Base-by-base conservation (phyloP, 2,888 invertebrate genomes). In the Melieria picta region DNA sequence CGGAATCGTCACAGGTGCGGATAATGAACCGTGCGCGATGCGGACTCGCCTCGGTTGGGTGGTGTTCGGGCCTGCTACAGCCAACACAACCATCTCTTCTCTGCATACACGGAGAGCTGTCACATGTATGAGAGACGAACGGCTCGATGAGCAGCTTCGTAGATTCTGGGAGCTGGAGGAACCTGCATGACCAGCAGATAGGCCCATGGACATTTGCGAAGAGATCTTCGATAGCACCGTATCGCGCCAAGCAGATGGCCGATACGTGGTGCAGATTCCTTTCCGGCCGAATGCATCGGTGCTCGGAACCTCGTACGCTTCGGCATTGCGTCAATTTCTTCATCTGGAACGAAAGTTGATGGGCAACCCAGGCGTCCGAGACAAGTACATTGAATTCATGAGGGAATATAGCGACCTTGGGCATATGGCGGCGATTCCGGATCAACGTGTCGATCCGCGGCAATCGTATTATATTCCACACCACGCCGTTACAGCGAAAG, bases 341-440 rank as follows among this genome's bases (percentile, higher is more conserved):
- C 16, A 16, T 0, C 57, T 73, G 4, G 65, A 66, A 48, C 61
- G 65, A 13, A 65, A 50, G 9, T 45, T 74, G n/a, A 4, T 60
- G n/a, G 50, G 45, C 6, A 56, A 67, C 5, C 0, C n/a, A 7
- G 69, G 64, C 30, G n/a, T 63, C n/a, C 9, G 62, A 2, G 30
- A 50, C n/a, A 73, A 72, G n/a, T 72, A 70, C n/a, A 45, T 66
- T 1, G 7, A n/a, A 0, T 75, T 71, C n/a, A 74, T 75, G 48
- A 10, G n/a, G 10, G 61, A 52, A 10, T 60, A 55, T 30, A 47
- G 43, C 10, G n/a, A 48, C 5, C 58, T 64, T 3, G 65, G 65
- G 30, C 64, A 70, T 52, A 64, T 70, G 70, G 46, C 13, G 10
- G 30, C 7, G 13, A 45, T 68, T 5, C n/a, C 13, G 48, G 47